Evolutionary conservation across 2,797 vertebrate genomes (phyloP).

Genomic region (Lophotriccus pileatus): DNA sequence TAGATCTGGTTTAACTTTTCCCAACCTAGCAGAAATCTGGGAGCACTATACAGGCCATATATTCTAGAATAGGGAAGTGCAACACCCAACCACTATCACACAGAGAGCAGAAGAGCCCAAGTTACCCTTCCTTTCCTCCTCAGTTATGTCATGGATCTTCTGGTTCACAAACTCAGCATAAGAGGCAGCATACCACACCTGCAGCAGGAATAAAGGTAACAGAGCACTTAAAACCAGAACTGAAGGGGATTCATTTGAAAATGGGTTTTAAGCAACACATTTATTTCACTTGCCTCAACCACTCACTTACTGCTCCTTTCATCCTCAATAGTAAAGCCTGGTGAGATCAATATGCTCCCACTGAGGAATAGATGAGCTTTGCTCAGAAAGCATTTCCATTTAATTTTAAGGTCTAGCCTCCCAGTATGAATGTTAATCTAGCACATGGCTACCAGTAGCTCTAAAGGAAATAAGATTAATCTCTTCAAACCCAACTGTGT

Average conservation of each 20-base stretch:
- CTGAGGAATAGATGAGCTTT: not conserved
- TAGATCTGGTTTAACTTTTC: not conserved
- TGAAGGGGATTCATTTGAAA: not conserved
- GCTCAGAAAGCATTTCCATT: not conserved
- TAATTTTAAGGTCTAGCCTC: not conserved
- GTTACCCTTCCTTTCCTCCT: conserved; percentile 95
- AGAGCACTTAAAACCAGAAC: not conserved
- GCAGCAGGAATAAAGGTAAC: not conserved
- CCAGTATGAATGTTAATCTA: not conserved
- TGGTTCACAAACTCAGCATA: conserved; percentile 96
- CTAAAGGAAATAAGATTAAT: not conserved
- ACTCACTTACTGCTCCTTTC: not conserved
- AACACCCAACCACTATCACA: not conserved
- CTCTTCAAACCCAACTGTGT: not conserved
- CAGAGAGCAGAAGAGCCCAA: not conserved
- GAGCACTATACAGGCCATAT: not conserved
- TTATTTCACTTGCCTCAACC: not conserved
- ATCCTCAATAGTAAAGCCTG: not conserved
- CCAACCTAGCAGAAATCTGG: not conserved
- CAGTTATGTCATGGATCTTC: conserved; percentile 95
- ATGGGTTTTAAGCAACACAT: not conserved
- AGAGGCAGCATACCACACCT: conserved; percentile 98
- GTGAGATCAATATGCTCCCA: not conserved
- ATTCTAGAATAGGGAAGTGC: not conserved
- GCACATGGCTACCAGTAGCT: not conserved